phyloP scores from a whole-genome alignment of 2,797 vertebrate species.

The Sciaenops ocellatus region DNA sequence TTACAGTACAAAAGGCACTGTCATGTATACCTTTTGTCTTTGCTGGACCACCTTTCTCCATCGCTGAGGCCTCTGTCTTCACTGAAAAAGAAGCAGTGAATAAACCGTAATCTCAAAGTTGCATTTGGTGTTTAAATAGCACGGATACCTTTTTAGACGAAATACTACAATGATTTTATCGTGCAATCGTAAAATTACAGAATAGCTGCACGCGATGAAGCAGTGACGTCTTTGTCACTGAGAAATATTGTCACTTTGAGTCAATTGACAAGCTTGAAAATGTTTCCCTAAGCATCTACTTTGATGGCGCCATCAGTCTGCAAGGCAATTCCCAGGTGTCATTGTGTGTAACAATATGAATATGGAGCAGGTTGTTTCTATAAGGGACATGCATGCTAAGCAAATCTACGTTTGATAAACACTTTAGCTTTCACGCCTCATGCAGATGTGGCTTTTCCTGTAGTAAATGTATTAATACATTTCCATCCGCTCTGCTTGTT shows the following conservation, averaged over 20 bases:
- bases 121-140: not conserved
- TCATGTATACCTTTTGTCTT: constrained; percentile 75
- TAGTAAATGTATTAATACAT: not conserved
- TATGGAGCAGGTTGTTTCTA: not conserved
- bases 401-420: constrained; percentile 7
- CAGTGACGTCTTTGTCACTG: not conserved
- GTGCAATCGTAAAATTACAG: not conserved
- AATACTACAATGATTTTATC: not conserved
- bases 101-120: not conserved
- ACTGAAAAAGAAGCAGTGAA: constrained; percentile 42
- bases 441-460: constrained; percentile 8
- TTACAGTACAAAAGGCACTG: not conserved
- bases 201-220: not conserved
- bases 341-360: constrained; percentile 1
- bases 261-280: not conserved
- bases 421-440: not conserved
- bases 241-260: not conserved
- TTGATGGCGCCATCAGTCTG: constrained; percentile 5
- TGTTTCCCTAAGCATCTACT: not conserved
- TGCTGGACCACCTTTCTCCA: constrained; percentile 72
- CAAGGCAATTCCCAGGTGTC: not conserved
- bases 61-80: constrained; percentile 66
- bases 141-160: not conserved
- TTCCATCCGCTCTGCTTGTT: not conserved
- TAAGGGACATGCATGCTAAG: constrained; percentile 11